phyloP scores from a whole-genome alignment of 2,888 invertebrate genomes.

The Antheraea assamensis region DNA sequence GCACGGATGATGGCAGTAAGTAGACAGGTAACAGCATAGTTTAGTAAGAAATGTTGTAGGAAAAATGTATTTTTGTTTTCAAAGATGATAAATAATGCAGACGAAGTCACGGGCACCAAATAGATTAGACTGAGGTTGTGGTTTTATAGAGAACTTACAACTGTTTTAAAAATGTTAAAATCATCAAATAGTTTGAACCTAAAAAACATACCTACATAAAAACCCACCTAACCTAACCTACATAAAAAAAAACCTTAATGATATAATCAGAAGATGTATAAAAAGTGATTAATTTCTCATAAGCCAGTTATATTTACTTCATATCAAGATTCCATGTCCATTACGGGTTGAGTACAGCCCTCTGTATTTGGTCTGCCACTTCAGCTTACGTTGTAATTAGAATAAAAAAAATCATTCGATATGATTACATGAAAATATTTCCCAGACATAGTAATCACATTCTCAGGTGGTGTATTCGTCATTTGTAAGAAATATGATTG shows the following conservation, averaged over 20 bases:
- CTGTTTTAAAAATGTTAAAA: too few relatives aligned
- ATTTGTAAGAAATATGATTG: background rate
- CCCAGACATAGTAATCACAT: background rate
- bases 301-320: background rate
- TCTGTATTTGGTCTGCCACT: background rate
- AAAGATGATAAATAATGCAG: too few relatives aligned
- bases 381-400: background rate
- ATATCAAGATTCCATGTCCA: conserved; percentile 8
- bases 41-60: too few relatives aligned
- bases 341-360: background rate
- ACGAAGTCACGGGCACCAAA: too few relatives aligned
- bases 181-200: too few relatives aligned
- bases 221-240: too few relatives aligned
- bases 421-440: conserved; percentile 4
- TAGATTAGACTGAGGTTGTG: too few relatives aligned
- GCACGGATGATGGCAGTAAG: too few relatives aligned
- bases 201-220: too few relatives aligned
- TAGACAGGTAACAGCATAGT: too few relatives aligned
- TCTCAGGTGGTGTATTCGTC: conserved; percentile 13
- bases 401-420: background rate
- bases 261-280: background rate
- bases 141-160: too few relatives aligned
- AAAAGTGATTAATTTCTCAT: background rate
- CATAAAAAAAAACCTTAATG: background rate
- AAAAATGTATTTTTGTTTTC: too few relatives aligned